These are phyloP conservation scores for Lepidotrigona ventralis DNA, from an alignment of 1,140 invertebrate genomes.

Conservation along the genomic window DNA sequence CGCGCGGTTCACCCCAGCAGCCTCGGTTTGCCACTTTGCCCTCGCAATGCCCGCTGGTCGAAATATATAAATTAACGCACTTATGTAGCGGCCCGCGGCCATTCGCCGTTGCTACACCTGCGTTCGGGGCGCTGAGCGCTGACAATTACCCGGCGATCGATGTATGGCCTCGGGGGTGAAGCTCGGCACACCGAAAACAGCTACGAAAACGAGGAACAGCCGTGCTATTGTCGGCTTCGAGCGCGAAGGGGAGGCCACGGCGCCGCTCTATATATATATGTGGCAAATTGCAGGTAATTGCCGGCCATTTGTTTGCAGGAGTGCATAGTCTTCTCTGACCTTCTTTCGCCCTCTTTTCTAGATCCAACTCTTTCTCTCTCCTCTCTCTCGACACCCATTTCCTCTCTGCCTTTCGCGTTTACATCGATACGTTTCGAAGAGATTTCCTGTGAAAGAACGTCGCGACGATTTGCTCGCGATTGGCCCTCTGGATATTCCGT, in stretches of 20 bases:
- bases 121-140: conserved; percentile 75
- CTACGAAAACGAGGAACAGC: conserved; percentile 65
- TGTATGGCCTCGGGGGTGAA: conserved; percentile 73
- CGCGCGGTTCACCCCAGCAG: conserved; percentile 39
- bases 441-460: conserved; percentile 14
- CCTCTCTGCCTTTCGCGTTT: background rate
- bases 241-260: conserved; percentile 35
- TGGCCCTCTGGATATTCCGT: conserved; percentile 30
- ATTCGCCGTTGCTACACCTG: conserved; percentile 71
- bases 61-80: conserved; percentile 74
- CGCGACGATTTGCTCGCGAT: conserved; percentile 44
- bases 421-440: background rate
- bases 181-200: conserved; percentile 65
- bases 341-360: conserved; percentile 28
- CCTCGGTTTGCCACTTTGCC: conserved; percentile 20
- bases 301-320: conserved; percentile 77
- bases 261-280: conserved; percentile 42
- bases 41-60: conserved; percentile 45
- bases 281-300: conserved; percentile 78
- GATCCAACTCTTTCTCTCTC: conserved; percentile 54
- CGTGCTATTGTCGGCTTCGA: conserved; percentile 65
- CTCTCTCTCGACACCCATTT: conserved; percentile 23
- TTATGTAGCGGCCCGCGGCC: conserved; percentile 71
- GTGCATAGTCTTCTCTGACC: conserved; percentile 59
- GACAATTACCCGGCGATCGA: conserved; percentile 79